Evolutionary conservation across 1,140 invertebrate genomes (phyloP).

Genomic region (Zophobas morio): DNA sequence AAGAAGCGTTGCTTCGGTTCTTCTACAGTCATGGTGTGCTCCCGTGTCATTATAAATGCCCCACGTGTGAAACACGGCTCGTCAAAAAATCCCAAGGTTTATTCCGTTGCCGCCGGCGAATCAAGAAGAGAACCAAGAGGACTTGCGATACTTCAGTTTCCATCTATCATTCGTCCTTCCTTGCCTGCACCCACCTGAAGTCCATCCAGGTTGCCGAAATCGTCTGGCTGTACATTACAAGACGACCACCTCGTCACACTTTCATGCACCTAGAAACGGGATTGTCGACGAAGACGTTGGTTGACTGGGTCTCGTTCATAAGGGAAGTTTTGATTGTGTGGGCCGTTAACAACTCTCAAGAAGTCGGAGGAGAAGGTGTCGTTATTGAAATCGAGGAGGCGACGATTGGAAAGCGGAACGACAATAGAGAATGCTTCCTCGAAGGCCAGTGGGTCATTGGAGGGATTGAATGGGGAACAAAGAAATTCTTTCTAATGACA

Average conservation of each 20-base stretch:
- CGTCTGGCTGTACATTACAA: background rate
- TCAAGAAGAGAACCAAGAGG: background rate
- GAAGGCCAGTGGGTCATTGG: slow-evolving; percentile 68
- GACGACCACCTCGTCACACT: background rate
- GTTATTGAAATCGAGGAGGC: slow-evolving; percentile 62
- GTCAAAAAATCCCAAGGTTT: background rate
- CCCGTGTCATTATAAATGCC: background rate
- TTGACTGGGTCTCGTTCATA: background rate
- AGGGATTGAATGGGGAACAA: slow-evolving; percentile 57
- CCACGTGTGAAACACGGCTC: background rate
- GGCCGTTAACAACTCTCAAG: background rate
- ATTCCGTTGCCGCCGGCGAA: background rate
- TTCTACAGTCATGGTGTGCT: background rate
- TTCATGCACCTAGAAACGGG: background rate
- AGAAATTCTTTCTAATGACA: slow-evolving; percentile 50
- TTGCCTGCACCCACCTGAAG: background rate
- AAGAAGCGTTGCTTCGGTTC: background rate
- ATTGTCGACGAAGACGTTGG: background rate
- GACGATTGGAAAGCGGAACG: slow-evolving; percentile 61
- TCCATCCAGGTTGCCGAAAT: background rate
- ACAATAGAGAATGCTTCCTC: slow-evolving; percentile 58
- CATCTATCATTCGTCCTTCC: background rate
- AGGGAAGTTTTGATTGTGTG: slow-evolving; percentile 3
- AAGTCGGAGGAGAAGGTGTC: slow-evolving; percentile 46
- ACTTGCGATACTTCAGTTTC: background rate